Evolutionary conservation across 2,797 vertebrate species (phyloP).

Genomic region (Coranthus polyacanthus): DNA sequence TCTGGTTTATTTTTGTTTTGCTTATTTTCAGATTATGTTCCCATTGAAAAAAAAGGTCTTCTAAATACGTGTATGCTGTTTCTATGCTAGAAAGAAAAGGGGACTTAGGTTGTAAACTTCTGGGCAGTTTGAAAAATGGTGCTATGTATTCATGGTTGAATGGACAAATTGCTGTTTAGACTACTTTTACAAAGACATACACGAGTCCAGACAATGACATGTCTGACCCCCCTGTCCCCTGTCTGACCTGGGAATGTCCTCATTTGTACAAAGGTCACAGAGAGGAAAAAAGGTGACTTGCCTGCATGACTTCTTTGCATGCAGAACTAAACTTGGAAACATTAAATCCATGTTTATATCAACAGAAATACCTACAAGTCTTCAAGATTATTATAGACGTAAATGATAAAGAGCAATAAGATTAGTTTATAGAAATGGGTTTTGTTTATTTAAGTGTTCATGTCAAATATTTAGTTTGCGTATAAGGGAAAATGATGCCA

Average conservation of each 20-base stretch:
- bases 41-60: conserved; percentile 3
- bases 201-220: conserved; percentile 43
- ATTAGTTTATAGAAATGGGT: too few species aligned
- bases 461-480: too few species aligned
- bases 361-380: too few species aligned
- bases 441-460: too few species aligned
- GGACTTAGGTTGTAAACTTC: conserved; percentile 5
- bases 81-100: neutral
- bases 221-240: conserved; percentile 37
- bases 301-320: too few species aligned
- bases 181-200: conserved; percentile 33
- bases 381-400: too few species aligned
- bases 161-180: conserved; percentile 42
- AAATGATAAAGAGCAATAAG: too few species aligned
- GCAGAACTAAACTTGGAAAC: too few species aligned
- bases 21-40: conserved; percentile 30
- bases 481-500: too few species aligned
- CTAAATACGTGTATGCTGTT: neutral
- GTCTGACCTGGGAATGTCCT: conserved; percentile 54
- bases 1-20: conserved; percentile 15
- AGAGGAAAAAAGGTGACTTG: too few species aligned
- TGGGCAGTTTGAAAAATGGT: conserved; percentile 40
- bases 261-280: conserved; percentile 37
- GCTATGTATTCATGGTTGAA: conserved; percentile 31
- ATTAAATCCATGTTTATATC: too few species aligned